Percentiles rank a stretch among this genome's conserved stretches.
Evolutionary conservation across 1,140 invertebrate genomes (phyloP).

Genomic region (Vanessa tameamea): DNA sequence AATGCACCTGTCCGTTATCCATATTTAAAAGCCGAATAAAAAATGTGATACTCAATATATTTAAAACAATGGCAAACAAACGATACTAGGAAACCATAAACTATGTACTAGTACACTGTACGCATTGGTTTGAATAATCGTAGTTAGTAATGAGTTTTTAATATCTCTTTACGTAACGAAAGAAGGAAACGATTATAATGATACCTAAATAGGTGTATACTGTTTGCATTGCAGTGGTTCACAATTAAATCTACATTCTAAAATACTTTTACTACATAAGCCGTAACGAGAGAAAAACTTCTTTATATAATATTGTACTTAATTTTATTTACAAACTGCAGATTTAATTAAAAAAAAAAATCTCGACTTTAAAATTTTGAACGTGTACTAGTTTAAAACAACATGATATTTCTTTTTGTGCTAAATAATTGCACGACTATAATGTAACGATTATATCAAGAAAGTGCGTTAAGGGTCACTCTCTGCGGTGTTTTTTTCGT

Average conservation of each 20-base stretch:
- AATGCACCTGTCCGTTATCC: no score
- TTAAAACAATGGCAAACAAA: neutral
- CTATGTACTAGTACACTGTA: neutral
- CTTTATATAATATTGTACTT: no score
- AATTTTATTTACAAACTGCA: no score
- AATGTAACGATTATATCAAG: slow-evolving; percentile 6
- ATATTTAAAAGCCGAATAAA: neutral
- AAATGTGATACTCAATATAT: neutral
- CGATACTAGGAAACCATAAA: neutral
- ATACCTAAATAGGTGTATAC: slow-evolving; percentile 8
- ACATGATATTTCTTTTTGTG: neutral
- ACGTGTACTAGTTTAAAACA: neutral
- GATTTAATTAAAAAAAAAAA: neutral
- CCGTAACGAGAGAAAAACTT: no score
- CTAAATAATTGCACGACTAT: neutral
- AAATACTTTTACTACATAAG: neutral
- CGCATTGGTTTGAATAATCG: neutral
- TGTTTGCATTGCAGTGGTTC: slow-evolving; percentile 14
- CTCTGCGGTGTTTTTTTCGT: neutral
- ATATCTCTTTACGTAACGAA: slow-evolving; percentile 14
- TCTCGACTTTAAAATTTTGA: neutral
- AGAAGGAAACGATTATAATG: slow-evolving; percentile 17
- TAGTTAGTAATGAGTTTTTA: slow-evolving; percentile 13
- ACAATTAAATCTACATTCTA: neutral
- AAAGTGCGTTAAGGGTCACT: slow-evolving; percentile 21